Evolutionary conservation across 2,113 vertebrate genomes (phyloP), one percentile per base, ranked within the genome.

Genomic region (Craseonycteris thonglongyai): DNA sequence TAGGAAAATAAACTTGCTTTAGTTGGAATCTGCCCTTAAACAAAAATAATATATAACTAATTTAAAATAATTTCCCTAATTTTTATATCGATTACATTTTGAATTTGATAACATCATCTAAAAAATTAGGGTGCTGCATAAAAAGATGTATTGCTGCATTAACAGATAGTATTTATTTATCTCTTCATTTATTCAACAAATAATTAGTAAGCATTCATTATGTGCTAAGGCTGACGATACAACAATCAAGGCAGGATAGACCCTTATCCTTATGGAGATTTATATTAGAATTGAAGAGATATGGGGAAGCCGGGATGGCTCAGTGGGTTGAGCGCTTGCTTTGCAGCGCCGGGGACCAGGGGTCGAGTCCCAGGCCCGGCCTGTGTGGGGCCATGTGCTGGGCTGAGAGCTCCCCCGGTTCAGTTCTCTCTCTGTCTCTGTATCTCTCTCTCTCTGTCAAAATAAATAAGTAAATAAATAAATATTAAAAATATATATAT

Each of bases 1-100:
- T 56, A 54, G 33, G 69, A 54, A 86, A 79, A 93, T 26, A 95
- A 84, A 83, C 11, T 40, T 87, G 11, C 45, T 61, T 76, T 54
- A 74, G 78, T 69, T 61, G 71, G 24, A 84, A 72, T 65, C 54
- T 79, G 19, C 68, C 42, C 18, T 82, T 95, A 61, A 83, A 61
- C 21, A 95, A 89, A 47, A 65, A 86, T 56, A 9, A 90, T 12
- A 47, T 13, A 83, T 3, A 54, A 74, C 28, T 59, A 63, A 61
- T 54, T 87, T 87, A 95, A 92, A 78, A 22, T 45, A 84, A 65
- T 92, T 88, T 72, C 49, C 76, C 58, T 91, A 82, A 11, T 82
- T 86, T 38, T 81, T 66, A 72, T 14, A 88, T 19, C 49, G 40
- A 47, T 26, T 81, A 58, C 40, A 95, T 56, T 68, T 26, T 88